A percentile compares a stretch with the other conserved stretches of the same genome.
These are phyloP conservation scores for Caenorhabditis virilis DNA, from an alignment of 2,888 invertebrate genomes.

Conservation along the genomic window DNA sequence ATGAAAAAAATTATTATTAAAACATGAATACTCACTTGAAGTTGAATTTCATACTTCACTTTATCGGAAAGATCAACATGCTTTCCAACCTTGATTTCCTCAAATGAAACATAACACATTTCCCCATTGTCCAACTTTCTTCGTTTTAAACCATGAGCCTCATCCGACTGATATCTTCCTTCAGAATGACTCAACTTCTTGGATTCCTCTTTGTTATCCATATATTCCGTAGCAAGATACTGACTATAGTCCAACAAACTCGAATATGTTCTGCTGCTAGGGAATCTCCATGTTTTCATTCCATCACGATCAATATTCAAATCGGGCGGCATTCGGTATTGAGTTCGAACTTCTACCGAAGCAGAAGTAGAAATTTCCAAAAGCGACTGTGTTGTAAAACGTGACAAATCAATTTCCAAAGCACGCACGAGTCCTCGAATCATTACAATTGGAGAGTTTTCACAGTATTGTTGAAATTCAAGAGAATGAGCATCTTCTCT, in stretches of 20 bases:
- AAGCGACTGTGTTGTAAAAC: conserved; percentile 96
- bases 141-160: conserved; percentile 4
- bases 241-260: conserved; percentile 96
- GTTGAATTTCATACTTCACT: conserved; percentile 89
- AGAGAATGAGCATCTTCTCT: conserved; percentile 96
- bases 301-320: conserved; percentile 86
- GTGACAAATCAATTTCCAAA: conserved; percentile 79
- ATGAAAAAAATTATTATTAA: background rate
- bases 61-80: conserved; percentile 98
- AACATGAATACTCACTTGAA: conserved; percentile 73
- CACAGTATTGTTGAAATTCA: conserved; percentile 87
- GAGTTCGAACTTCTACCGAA: conserved; percentile 62
- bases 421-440: conserved; percentile 74
- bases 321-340: conserved; percentile 86
- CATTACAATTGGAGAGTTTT: conserved; percentile 94
- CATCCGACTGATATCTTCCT: conserved; percentile 34
- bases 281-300: conserved; percentile 86
- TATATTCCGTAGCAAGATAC: conserved; percentile 97
- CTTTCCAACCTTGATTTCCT: conserved; percentile 84
- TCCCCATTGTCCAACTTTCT: conserved; percentile 27
- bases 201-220: conserved; percentile 78
- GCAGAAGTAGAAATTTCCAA: conserved; percentile 89
- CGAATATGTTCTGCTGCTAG: conserved; percentile 90
- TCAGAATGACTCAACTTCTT: conserved; percentile 46
- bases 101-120: conserved; percentile 72